phyloP scores from a whole-genome alignment of 2,888 invertebrate species.

The Agonopterix heracliana region DNA sequence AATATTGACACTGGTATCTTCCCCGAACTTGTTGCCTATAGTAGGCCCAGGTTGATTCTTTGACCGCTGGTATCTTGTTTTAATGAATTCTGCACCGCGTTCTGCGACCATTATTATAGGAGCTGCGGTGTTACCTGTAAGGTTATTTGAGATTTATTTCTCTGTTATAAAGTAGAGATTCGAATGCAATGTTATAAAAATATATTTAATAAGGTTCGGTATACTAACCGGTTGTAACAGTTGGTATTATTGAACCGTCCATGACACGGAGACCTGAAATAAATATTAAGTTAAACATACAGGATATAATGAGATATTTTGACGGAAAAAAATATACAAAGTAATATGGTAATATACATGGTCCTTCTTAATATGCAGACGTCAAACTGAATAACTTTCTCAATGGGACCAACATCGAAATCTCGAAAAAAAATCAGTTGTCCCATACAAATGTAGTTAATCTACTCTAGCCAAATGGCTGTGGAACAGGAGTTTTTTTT shows the following conservation, averaged over 20 bases:
- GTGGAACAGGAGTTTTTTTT: no score
- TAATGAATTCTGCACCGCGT: conserved; percentile 70
- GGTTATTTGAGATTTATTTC: not conserved
- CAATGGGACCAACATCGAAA: no score
- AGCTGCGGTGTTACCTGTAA: conserved; percentile 73
- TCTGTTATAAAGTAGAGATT: not conserved
- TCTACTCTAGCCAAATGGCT: no score
- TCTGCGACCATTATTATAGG: conserved; percentile 78
- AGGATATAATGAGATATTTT: no score
- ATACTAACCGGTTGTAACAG: conserved; percentile 53
- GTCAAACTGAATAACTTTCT: no score
- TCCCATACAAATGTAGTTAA: no score
- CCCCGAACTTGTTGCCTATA: conserved; percentile 34
- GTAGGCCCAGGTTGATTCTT: conserved; percentile 30
- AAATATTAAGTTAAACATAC: not conserved
- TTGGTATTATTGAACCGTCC: conserved; percentile 79
- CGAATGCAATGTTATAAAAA: not conserved
- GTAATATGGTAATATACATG: no score
- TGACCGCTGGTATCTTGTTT: conserved; percentile 56
- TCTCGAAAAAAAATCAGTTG: no score
- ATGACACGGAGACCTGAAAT: conserved; percentile 71
- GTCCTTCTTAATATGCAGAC: no score
- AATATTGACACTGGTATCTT: conserved; percentile 13
- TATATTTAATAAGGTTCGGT: not conserved
- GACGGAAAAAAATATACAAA: no score